These are phyloP conservation scores for Papio anubis DNA, from an alignment of 2,113 vertebrate genomes.

Conservation along the genomic window DNA sequence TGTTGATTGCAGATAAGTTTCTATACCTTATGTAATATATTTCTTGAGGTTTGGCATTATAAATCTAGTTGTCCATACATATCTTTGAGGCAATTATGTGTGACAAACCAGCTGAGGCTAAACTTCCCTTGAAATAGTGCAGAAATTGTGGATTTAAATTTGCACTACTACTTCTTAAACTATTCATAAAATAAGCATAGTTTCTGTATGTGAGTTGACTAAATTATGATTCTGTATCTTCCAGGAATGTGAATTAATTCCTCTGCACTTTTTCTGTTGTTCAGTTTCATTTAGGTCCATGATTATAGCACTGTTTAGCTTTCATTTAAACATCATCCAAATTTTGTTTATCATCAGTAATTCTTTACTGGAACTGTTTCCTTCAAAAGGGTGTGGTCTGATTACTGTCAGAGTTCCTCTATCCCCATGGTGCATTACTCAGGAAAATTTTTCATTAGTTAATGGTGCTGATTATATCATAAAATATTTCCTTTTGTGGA, in stretches of 20 bases:
- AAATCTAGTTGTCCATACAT: constrained; percentile 75
- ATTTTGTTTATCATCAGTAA: neutral
- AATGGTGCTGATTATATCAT: neutral
- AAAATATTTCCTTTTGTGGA: neutral
- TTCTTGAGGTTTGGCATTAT: constrained; percentile 78
- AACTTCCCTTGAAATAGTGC: constrained; percentile 31
- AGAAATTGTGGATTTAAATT: constrained; percentile 66
- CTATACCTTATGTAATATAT: constrained; percentile 64
- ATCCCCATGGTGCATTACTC: neutral
- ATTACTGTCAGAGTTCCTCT: constrained; percentile 24
- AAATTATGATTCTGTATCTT: neutral
- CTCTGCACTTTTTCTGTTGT: neutral
- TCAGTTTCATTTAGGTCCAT: constrained; percentile 45
- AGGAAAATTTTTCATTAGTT: neutral
- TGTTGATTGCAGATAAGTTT: constrained; percentile 68
- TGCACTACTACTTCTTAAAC: constrained; percentile 48
- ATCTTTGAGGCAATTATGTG: constrained; percentile 62
- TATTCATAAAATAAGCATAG: constrained; percentile 31
- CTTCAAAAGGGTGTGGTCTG: constrained; percentile 31
- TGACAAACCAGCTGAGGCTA: constrained; percentile 29
- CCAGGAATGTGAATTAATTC: constrained; percentile 46
- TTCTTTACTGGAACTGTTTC: neutral
- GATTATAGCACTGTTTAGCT: constrained; percentile 32
- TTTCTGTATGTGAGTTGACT: constrained; percentile 67
- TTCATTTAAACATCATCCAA: constrained; percentile 39